A percentile compares a stretch with the other conserved stretches of the same genome.
Evolutionary conservation across 2,888 invertebrate genomes (phyloP).

Genomic region (Gerosis bhagava): DNA sequence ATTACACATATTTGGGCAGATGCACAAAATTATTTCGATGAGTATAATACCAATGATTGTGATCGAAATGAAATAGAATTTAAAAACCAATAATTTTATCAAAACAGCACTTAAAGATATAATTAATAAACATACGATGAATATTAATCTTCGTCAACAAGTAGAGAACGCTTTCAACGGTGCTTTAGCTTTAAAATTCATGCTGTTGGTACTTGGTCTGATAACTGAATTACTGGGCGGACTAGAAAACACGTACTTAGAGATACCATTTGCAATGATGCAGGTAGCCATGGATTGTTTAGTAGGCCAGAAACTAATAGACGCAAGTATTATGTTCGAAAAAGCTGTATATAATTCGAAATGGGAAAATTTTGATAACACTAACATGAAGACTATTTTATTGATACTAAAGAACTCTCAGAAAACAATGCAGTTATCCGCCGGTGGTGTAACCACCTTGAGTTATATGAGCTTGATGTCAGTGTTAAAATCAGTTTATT

Average conservation of each 20-base stretch:
- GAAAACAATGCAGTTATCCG: conserved; percentile 52
- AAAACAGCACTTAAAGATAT: conserved; percentile 41
- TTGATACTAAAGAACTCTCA: conserved; percentile 55
- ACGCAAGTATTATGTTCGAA: conserved; percentile 50
- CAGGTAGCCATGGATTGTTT: conserved; percentile 57
- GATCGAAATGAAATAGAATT: conserved; percentile 1
- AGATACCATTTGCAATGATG: conserved; percentile 49
- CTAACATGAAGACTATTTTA: conserved; percentile 52
- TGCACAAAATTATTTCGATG: conserved; percentile 33
- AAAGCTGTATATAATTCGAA: conserved; percentile 52
- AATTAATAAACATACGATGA: conserved; percentile 43
- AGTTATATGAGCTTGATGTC: conserved; percentile 52
- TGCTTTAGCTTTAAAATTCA: conserved; percentile 51
- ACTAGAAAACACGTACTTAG: conserved; percentile 51
- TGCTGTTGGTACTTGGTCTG: conserved; percentile 44
- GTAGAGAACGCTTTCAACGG: conserved; percentile 46
- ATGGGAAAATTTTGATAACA: conserved; percentile 58
- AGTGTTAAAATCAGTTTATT: conserved; percentile 52
- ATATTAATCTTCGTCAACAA: conserved; percentile 40
- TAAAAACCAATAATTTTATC: conserved; percentile 42
- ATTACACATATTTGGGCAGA: conserved; percentile 47
- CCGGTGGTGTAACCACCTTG: conserved; percentile 51
- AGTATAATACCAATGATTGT: conserved; percentile 2
- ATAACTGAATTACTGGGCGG: conserved; percentile 55
- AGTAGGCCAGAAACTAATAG: conserved; percentile 54